Conservation (phyloP, 2,888 invertebrate species). For the Chaetoderma sp. region DNA sequence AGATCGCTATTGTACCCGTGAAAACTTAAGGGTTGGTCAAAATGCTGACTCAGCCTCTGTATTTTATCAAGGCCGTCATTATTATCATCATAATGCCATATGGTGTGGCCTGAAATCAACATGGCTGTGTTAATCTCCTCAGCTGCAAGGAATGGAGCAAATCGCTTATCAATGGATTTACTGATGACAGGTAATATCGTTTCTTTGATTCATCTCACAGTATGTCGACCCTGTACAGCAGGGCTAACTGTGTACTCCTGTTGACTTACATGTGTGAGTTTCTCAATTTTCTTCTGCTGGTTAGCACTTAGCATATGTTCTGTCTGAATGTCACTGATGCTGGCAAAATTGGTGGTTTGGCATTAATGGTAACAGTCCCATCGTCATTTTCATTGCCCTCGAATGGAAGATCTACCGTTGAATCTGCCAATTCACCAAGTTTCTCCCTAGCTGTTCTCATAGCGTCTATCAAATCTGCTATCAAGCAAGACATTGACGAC, state of each 20-base stretch:
- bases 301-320: too few relatives aligned
- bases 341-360: too few relatives aligned
- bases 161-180: neutral
- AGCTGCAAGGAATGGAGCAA: neutral
- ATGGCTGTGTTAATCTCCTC: neutral
- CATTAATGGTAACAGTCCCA: too few relatives aligned
- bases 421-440: too few relatives aligned
- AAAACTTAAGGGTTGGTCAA: neutral
- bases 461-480: too few relatives aligned
- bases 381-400: too few relatives aligned
- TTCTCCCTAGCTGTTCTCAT: too few relatives aligned
- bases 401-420: too few relatives aligned
- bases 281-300: neutral
- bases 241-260: neutral
- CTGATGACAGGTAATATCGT: neutral
- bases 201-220: neutral
- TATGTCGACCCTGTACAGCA: neutral
- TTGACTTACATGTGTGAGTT: neutral
- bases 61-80: neutral
- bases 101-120: neutral
- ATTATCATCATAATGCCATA: neutral
- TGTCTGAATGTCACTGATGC: too few relatives aligned
- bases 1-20: neutral
- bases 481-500: too few relatives aligned
- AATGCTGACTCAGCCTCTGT: neutral